Evolutionary conservation across 2,888 invertebrate species (phyloP).

Genomic region (Spicauda simplicius): DNA sequence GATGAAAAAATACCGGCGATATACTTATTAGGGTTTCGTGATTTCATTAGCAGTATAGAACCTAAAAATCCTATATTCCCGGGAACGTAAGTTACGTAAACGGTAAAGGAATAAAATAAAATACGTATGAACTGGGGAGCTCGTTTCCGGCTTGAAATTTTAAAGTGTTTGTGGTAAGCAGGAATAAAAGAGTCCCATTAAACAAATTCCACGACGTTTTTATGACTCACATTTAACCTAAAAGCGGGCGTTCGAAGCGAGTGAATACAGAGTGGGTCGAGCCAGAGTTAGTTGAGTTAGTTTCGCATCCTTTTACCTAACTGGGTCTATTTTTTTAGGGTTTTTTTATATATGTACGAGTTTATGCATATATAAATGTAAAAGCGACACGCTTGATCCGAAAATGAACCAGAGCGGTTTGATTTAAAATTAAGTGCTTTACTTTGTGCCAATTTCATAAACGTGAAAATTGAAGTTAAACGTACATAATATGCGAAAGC

Average conservation of each 20-base stretch:
- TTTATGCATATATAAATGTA: too few relatives aligned
- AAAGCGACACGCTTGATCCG: too few relatives aligned
- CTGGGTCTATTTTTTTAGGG: too few relatives aligned
- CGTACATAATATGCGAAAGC: too few relatives aligned
- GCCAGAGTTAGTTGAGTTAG: background rate
- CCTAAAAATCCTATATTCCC: background rate
- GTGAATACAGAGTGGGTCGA: constrained; percentile 9
- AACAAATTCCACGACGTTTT: constrained; percentile 38
- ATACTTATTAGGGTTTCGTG: too few relatives aligned
- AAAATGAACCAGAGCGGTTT: too few relatives aligned
- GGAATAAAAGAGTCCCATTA: constrained; percentile 37
- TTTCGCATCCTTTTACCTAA: background rate
- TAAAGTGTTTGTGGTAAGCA: constrained; percentile 37
- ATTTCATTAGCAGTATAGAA: too few relatives aligned
- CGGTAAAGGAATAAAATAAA: background rate
- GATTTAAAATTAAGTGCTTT: too few relatives aligned
- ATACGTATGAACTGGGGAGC: constrained; percentile 2
- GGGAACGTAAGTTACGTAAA: constrained; percentile 2
- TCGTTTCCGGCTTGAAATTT: constrained; percentile 34
- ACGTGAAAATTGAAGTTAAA: too few relatives aligned
- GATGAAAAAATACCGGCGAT: too few relatives aligned
- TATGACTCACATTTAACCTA: constrained; percentile 40
- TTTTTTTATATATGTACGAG: too few relatives aligned
- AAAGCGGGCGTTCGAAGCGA: constrained; percentile 32
- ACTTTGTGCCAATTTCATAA: too few relatives aligned